Conservation (phyloP, 1,140 invertebrate species). For the Pseudobourletiella spinata region DNA sequence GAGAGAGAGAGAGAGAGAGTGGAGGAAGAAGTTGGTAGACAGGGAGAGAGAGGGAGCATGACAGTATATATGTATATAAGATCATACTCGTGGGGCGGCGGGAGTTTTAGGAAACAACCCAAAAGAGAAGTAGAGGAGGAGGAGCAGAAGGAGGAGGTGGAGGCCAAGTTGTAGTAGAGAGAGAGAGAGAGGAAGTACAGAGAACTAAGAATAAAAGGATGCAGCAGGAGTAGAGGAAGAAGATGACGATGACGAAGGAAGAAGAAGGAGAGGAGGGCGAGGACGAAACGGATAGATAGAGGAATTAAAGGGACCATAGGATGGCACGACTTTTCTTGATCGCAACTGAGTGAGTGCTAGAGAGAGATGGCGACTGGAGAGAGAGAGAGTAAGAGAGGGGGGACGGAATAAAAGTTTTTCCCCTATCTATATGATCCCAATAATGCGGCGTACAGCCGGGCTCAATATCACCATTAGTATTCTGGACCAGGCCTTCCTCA, state of each 20-base stretch:
- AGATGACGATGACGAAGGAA: not conserved
- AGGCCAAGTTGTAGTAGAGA: too few species aligned
- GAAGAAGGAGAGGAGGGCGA: not conserved
- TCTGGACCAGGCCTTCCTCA: constrained; percentile 7
- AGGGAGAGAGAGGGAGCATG: too few species aligned
- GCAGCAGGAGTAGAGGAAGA: too few species aligned
- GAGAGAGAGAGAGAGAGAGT: too few species aligned
- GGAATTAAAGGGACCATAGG: not conserved
- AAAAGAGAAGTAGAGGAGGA: not conserved
- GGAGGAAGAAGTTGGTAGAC: too few species aligned
- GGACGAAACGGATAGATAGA: constrained; percentile 2
- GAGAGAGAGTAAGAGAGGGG: too few species aligned
- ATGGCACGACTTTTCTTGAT: not conserved
- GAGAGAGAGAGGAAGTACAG: constrained; percentile 12
- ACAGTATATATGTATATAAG: too few species aligned
- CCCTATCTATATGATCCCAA: constrained; percentile 12
- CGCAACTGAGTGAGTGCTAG: not conserved
- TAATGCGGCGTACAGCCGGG: constrained; percentile 12
- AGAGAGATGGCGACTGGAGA: too few species aligned
- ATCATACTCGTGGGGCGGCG: too few species aligned
- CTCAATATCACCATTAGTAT: constrained; percentile 24
- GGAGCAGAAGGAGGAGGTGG: not conserved
- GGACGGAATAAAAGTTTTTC: constrained; percentile 15
- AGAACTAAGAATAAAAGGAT: too few species aligned
- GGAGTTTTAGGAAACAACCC: too few species aligned